Base-by-base conservation (phyloP, 1,140 invertebrate species). In the Battus philenor region DNA sequence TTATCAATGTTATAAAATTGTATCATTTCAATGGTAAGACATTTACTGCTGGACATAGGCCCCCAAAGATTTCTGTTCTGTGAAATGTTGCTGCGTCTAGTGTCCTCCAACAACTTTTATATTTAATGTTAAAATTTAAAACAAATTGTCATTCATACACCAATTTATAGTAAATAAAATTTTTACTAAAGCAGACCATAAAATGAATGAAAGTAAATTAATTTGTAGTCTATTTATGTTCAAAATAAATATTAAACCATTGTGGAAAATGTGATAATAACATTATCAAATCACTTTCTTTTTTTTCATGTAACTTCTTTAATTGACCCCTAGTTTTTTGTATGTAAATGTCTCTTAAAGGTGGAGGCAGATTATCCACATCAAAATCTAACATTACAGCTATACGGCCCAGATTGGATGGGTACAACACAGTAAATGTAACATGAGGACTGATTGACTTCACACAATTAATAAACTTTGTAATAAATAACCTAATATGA, bases 171-270 rank as follows among this genome's bases (percentile, higher is more conserved):
- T n/a, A n/a, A n/a, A n/a, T n/a, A n/a, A n/a, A n/a, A n/a, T n/a
- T n/a, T n/a, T n/a, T n/a, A n/a, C n/a, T n/a, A n/a, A n/a, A n/a
- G n/a, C n/a, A n/a, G n/a, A n/a, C n/a, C n/a, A n/a, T n/a, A n/a
- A n/a, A n/a, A n/a, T n/a, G n/a, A 30, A 30, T 30, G 2, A 30
- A 7, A 11, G 6, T 7, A 30, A 5, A 11, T 11, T 30, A 11
- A 30, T 12, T 8, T 30, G 2, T 30, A 4, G 3, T 30, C 4
- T 30, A 12, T 18, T 24, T n/a, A 26, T 33, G 13, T 15, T 9
- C 9, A 50, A 64, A 68, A 53, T 77, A 78, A 44, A 69, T 55
- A 55, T 69, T 48, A 58, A 78, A 78, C 80, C 80, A 84, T 11
- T 70, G 38, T 15, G 70, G 69, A 56, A 68, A 81, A 50, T 84